Evolutionary conservation across 1,140 invertebrate genomes (phyloP).

Genomic region (Aphaenogaster rudis): DNA sequence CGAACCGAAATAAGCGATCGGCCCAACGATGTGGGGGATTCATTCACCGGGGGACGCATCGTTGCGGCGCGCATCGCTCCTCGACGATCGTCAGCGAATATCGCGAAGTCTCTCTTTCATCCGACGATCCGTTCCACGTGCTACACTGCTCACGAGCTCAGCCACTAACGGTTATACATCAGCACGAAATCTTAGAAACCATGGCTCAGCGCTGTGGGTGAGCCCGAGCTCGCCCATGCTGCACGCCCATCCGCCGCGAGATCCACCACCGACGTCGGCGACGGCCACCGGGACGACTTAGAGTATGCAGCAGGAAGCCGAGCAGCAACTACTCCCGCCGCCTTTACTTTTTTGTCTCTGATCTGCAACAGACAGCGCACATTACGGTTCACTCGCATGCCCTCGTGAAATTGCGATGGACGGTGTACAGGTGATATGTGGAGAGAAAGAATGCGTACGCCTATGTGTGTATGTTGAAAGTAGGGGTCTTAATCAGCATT

Average conservation of each 20-base stretch:
- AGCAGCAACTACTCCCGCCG: slow-evolving; percentile 96
- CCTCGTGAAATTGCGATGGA: background rate
- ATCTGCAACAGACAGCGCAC: slow-evolving; percentile 91
- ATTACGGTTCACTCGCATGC: background rate
- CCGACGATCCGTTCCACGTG: slow-evolving; percentile 37
- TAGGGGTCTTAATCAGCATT: too few relatives aligned
- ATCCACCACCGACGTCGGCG: slow-evolving; percentile 70
- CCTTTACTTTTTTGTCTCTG: slow-evolving; percentile 98
- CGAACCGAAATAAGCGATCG: slow-evolving; percentile 38
- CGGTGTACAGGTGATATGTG: background rate
- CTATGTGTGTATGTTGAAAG: background rate
- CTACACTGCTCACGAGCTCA: slow-evolving; percentile 84
- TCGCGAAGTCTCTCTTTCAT: background rate
- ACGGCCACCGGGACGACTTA: slow-evolving; percentile 87
- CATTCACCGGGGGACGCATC: slow-evolving; percentile 40
- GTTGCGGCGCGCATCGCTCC: background rate
- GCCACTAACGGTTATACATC: slow-evolving; percentile 84
- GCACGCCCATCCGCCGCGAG: slow-evolving; percentile 74
- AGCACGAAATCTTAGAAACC: slow-evolving; percentile 85
- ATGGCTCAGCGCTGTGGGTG: slow-evolving; percentile 81
- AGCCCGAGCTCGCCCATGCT: slow-evolving; percentile 76
- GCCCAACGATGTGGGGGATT: background rate
- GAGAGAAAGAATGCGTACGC: background rate
- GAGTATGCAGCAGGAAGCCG: slow-evolving; percentile 96
- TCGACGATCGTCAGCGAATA: background rate